Conservation (phyloP, 2,113 vertebrate genomes). For the Lynx canadensis region DNA sequence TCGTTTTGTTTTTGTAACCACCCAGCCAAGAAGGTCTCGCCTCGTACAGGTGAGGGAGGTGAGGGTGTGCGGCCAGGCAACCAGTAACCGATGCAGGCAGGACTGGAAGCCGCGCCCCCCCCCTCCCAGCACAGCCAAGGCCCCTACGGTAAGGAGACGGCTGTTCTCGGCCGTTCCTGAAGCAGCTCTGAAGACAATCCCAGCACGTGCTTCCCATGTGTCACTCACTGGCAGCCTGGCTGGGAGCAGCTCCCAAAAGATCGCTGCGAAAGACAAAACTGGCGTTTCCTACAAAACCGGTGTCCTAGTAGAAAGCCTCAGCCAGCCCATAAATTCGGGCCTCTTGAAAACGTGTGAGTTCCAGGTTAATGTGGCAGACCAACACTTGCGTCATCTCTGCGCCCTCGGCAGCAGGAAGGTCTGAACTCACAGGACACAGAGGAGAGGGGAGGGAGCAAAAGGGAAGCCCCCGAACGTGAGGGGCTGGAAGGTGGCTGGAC, state of each 20-base stretch:
- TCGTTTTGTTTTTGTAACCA: background rate
- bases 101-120: background rate
- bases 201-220: background rate
- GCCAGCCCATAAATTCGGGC: background rate
- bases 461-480: background rate
- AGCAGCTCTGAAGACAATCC: background rate
- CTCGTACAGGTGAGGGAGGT: background rate
- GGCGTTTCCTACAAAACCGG: background rate
- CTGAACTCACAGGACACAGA: background rate
- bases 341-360: background rate
- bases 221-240: background rate
- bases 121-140: background rate
- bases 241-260: background rate
- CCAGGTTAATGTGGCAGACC: background rate
- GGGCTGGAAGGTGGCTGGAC: background rate
- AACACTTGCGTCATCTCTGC: background rate
- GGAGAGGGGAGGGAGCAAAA: background rate
- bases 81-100: background rate
- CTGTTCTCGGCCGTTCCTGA: background rate
- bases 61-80: background rate
- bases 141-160: background rate
- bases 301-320: background rate
- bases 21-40: background rate
- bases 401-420: background rate
- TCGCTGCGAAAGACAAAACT: background rate